phyloP scores from a whole-genome alignment of 2,888 invertebrate species.

The Protonemura montana region DNA sequence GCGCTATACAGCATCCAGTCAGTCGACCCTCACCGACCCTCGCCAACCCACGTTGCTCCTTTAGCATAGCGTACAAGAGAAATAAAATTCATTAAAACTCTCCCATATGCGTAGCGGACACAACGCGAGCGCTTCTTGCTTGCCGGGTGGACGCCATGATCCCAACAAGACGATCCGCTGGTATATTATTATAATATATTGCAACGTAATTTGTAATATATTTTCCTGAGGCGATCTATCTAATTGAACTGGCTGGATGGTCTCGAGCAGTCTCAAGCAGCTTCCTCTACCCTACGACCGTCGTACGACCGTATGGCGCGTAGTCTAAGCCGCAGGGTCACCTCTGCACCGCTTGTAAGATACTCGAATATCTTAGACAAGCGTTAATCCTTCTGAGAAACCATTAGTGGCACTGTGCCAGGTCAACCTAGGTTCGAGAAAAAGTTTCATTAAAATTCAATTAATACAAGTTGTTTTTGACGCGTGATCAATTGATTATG shows the following conservation, averaged over 20 bases:
- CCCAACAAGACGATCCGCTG: neutral
- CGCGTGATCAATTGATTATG: constrained; percentile 26
- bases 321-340: neutral
- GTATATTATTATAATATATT: constrained; percentile 7
- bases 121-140: too few species aligned
- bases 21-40: neutral
- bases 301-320: neutral
- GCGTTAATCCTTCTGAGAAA: neutral
- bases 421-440: neutral
- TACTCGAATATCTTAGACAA: neutral
- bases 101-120: neutral
- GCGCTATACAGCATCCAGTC: neutral
- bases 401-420: neutral
- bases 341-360: neutral
- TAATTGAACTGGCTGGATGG: too few species aligned
- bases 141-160: neutral
- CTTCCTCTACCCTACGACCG: too few species aligned
- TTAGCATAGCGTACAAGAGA: neutral
- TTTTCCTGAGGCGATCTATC: neutral
- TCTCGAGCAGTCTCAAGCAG: too few species aligned
- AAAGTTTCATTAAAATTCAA: constrained; percentile 28
- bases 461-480: neutral
- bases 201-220: neutral
- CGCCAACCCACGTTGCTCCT: neutral
- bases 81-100: neutral